Evolutionary conservation across 1,140 invertebrate genomes (phyloP), one percentile per base, ranked within the genome.

Genomic region (Drosophila novamexicana): DNA sequence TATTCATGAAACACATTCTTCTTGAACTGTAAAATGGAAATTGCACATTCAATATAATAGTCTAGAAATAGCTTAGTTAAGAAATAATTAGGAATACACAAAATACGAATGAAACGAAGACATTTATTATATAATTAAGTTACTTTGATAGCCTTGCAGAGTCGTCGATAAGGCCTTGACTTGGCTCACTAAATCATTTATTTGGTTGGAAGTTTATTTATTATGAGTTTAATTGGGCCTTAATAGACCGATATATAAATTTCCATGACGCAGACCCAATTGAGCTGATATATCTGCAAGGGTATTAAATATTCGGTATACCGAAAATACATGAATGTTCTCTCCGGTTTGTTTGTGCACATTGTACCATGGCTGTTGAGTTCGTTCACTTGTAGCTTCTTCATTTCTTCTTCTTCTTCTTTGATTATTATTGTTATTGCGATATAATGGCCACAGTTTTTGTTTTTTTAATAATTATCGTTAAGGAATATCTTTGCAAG

Each of bases 401-500:
- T 18, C 18, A 1, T 1, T 18, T 18, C 1, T 18, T 29, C 3
- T 36, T 52, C 16, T 65, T 36, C 8, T 5, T 29, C 22, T 29
- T 29, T 69, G 2, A 22, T 22, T 57, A 36, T 57, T 76, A 47
- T 40, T 50, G 54, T 50, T 66, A 34, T 68, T 53, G 68, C 49
- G 50, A 57, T 44, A 32, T 52, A 75, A 75, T 72, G 73, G 73
- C 73, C 68, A 72, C 68, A 61, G 58, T 59, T 71, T 10, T 59
- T 32, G n/a, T 18, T 45, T 22, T 63, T 18, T 42, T 9, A 39
- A 37, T 68, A 40, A 52, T 54, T 58, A 62, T 68, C 44, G 44
- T 44, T 64, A 77, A 74, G 75, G 75, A 77, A 77, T 77, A 74
- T 77, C 37, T 67, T 68, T 64, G 75, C 29, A 47, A 68, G 65